Evolutionary conservation across 2,113 vertebrate genomes (phyloP).

Genomic region (Poicephalus meyeri): DNA sequence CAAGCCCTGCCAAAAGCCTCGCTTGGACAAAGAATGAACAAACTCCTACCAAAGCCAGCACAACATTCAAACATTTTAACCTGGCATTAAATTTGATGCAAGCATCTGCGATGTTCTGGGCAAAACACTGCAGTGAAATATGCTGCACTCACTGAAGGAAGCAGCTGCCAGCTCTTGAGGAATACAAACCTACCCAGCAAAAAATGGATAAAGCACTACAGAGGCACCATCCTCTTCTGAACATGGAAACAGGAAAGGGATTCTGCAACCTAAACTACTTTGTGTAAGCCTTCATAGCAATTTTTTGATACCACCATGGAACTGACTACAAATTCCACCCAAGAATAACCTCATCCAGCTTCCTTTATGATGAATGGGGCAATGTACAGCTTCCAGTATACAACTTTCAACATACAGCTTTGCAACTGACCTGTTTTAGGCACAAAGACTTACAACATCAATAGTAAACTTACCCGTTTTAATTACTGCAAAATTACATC

Average conservation of each 20-base stretch:
- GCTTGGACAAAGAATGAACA: neutral
- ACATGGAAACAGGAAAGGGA: fast-evolving
- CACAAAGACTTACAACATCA: neutral
- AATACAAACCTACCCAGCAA: neutral
- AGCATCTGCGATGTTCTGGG: neutral
- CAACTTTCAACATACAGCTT: neutral
- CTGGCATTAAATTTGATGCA: neutral
- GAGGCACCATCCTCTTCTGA: neutral
- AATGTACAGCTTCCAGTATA: neutral
- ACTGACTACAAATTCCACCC: neutral
- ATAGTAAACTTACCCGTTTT: neutral
- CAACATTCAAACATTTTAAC: neutral
- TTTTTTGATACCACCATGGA: neutral
- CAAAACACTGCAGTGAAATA: neutral
- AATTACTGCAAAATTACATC: neutral
- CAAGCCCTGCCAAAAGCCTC: neutral
- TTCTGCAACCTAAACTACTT: neutral
- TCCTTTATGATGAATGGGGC: neutral
- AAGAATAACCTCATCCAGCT: neutral
- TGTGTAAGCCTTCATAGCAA: neutral
- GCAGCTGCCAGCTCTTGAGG: neutral
- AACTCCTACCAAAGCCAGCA: neutral
- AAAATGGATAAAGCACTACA: neutral
- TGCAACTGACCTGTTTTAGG: neutral
- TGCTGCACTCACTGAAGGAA: neutral